phyloP scores from a whole-genome alignment of 1,140 invertebrate species.

The Homarus americanus region DNA sequence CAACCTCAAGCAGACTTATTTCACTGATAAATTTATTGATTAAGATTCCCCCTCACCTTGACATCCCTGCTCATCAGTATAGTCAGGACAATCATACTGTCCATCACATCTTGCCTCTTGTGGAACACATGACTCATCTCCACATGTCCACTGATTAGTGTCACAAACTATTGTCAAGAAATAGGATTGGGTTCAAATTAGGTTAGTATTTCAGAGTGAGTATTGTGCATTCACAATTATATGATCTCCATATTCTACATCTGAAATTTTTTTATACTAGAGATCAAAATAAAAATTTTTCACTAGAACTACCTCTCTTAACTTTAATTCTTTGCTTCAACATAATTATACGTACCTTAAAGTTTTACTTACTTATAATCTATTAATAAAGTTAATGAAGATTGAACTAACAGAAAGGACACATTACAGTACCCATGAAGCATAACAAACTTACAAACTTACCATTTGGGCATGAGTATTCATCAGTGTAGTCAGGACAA shows the following conservation, averaged over 20 bases:
- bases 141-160: constrained; percentile 91
- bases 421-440: too few species aligned
- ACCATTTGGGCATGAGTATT: constrained; percentile 87
- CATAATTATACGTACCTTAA: background rate
- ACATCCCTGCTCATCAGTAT: constrained; percentile 94
- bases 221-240: background rate
- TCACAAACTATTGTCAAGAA: constrained; percentile 81
- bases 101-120: constrained; percentile 95
- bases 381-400: too few species aligned
- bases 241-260: too few species aligned
- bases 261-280: too few species aligned
- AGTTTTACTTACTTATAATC: background rate
- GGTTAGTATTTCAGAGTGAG: too few species aligned
- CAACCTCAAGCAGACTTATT: too few species aligned
- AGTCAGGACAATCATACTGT: constrained; percentile 90
- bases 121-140: constrained; percentile 94
- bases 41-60: background rate
- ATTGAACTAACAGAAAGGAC: too few species aligned
- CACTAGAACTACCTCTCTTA: too few species aligned
- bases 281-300: too few species aligned
- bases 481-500: constrained; percentile 93
- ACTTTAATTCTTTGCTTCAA: too few species aligned
- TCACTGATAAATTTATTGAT: too few species aligned
- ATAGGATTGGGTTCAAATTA: background rate
- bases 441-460: background rate